These are phyloP conservation scores for Cephus pulcher DNA, from an alignment of 2,888 invertebrate species.

Conservation along the genomic window DNA sequence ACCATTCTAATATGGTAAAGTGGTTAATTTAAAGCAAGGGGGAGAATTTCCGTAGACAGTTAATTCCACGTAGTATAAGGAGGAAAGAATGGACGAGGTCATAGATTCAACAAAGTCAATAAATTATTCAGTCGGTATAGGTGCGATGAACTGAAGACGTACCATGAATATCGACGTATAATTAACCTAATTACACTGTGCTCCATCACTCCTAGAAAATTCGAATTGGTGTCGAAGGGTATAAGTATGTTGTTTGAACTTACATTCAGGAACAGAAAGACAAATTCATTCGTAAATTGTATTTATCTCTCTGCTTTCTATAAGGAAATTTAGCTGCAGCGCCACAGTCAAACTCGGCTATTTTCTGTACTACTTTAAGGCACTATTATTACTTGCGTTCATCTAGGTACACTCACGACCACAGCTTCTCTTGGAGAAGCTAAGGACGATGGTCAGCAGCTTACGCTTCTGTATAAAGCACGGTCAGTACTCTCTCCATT, in stretches of 20 bases:
- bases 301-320: neutral
- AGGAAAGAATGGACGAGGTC: neutral
- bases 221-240: neutral
- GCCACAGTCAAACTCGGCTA: neutral
- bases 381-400: neutral
- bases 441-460: neutral
- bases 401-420: neutral
- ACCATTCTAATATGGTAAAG: neutral
- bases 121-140: neutral
- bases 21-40: neutral
- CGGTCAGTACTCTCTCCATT: neutral
- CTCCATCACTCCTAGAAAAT: neutral
- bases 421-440: neutral
- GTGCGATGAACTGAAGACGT: neutral
- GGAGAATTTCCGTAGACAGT: neutral
- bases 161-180: neutral
- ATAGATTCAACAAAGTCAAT: neutral
- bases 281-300: neutral
- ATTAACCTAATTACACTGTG: neutral
- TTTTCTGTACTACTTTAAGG: neutral
- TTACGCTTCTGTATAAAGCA: neutral
- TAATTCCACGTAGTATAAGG: neutral
- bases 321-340: neutral
- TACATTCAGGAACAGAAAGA: neutral
- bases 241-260: neutral